These are phyloP conservation scores for Steinernema khuongi DNA, from an alignment of 1,140 invertebrate species.

Conservation along the genomic window DNA sequence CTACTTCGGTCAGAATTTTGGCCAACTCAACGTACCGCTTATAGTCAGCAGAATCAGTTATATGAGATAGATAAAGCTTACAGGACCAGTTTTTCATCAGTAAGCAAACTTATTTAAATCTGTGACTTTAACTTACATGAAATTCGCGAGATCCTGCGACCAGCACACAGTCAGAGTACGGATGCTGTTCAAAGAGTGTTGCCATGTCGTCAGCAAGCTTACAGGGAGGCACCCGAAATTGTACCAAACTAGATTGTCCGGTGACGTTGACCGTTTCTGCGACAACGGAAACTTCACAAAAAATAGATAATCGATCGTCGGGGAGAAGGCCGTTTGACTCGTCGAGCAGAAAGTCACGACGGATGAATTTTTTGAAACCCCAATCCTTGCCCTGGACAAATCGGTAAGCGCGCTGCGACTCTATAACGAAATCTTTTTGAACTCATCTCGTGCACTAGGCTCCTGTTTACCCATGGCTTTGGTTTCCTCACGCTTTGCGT, in stretches of 20 bases:
- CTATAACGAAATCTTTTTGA: conserved; percentile 62
- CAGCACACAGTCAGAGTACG: conserved; percentile 90
- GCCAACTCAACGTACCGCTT: no score
- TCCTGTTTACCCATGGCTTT: conserved; percentile 86
- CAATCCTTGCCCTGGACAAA: conserved; percentile 99
- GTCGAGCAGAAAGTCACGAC: conserved; percentile 92
- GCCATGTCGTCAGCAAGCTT: conserved; percentile 73
- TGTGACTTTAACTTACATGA: conserved; percentile 4
- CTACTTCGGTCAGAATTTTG: no score
- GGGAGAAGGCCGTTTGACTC: conserved; percentile 94
- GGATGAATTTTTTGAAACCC: conserved; percentile 99
- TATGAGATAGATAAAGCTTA: no score
- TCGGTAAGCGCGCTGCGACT: conserved; percentile 85
- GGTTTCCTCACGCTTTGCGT: conserved; percentile 98
- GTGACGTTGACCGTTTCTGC: conserved; percentile 53
- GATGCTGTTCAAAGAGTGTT: conserved; percentile 84
- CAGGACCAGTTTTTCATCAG: conserved; percentile 89
- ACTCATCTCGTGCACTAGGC: background rate
- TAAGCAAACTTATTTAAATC: conserved; percentile 63
- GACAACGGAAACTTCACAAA: conserved; percentile 73
- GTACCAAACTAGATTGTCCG: conserved; percentile 61
- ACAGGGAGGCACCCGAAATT: conserved; percentile 40
- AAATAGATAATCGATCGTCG: conserved; percentile 97
- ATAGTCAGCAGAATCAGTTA: no score
- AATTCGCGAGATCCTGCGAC: conserved; percentile 67